A percentile compares a stretch with the other conserved stretches of the same genome.
phyloP scores from a whole-genome alignment of 2,797 vertebrate species.

The Muscicapa comitata region DNA sequence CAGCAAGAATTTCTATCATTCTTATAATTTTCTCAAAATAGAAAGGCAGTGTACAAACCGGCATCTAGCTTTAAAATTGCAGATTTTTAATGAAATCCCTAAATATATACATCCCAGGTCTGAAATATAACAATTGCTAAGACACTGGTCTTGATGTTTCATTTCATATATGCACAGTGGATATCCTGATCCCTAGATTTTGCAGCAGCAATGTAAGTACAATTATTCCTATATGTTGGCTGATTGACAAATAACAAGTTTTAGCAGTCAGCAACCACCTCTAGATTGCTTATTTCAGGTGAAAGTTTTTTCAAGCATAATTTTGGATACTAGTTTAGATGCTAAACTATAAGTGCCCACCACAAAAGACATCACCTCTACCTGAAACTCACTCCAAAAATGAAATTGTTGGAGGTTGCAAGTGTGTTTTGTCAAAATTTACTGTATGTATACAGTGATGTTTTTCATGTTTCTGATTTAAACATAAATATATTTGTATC shows the following conservation, averaged over 20 bases:
- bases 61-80: not conserved
- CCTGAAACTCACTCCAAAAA: not conserved
- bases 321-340: not conserved
- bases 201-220: not conserved
- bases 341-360: not conserved
- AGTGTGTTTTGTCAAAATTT: not conserved
- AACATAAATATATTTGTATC: not conserved
- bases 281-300: not conserved
- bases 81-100: not conserved
- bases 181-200: not conserved
- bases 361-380: not conserved
- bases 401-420: not conserved
- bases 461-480: not conserved
- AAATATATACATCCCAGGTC: not conserved
- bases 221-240: not conserved
- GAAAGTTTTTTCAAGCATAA: not conserved
- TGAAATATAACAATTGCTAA: fast-evolving
- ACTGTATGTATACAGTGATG: not conserved
- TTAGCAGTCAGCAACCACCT: not conserved
- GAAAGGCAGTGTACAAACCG: not conserved
- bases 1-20: not conserved
- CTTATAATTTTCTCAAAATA: not conserved
- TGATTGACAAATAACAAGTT: not conserved
- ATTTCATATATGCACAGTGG: fast-evolving
- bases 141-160: not conserved